phyloP scores from a whole-genome alignment of 2,113 vertebrate genomes.

The Odocoileus virginianus region DNA sequence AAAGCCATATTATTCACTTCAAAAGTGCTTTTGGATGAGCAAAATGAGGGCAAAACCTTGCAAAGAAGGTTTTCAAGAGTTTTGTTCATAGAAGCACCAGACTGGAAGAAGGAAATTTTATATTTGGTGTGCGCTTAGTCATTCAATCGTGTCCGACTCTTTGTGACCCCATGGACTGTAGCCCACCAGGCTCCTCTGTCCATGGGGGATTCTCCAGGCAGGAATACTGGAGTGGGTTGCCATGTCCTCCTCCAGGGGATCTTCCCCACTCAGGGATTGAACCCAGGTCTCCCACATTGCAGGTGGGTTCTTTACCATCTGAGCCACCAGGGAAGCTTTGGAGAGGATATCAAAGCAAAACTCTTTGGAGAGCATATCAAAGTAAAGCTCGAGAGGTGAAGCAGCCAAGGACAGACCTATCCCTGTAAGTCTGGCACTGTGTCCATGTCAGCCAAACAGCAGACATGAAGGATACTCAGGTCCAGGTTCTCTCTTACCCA shows the following conservation, averaged over 20 bases:
- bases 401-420: neutral
- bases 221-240: neutral
- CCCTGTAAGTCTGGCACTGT: neutral
- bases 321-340: neutral
- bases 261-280: neutral
- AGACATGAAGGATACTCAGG: rapidly evolving
- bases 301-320: neutral
- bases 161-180: neutral
- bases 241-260: neutral
- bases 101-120: neutral
- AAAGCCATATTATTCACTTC: neutral
- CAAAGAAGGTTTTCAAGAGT: neutral
- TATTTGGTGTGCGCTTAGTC: neutral
- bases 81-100: neutral
- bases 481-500: neutral
- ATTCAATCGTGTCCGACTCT: neutral
- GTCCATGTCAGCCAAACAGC: neutral
- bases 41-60: neutral
- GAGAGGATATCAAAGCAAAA: neutral
- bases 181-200: neutral
- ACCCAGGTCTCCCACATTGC: neutral
- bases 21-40: neutral
- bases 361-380: neutral
- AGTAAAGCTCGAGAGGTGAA: neutral
- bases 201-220: neutral